Percentiles rank a stretch among this genome's conserved stretches.
Conservation (phyloP, 2,888 invertebrate genomes). For the Baccha elongata region DNA sequence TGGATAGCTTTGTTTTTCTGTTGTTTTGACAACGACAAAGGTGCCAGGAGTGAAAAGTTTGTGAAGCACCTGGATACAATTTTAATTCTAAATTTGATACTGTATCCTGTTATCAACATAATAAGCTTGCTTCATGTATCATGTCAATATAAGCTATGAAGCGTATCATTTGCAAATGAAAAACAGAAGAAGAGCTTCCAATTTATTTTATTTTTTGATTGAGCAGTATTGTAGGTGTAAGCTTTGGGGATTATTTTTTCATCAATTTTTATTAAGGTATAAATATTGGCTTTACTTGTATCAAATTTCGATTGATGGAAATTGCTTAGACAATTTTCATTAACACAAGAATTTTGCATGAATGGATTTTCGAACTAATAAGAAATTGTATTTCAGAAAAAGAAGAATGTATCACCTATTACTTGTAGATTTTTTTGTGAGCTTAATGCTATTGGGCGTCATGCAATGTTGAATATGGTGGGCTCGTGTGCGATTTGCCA, state of each 20-base stretch:
- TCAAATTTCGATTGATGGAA: conserved; percentile 3
- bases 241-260: conserved; percentile 6
- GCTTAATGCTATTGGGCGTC: too few species aligned
- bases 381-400: too few species aligned
- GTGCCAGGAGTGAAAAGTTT: conserved; percentile 29
- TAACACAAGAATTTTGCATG: too few species aligned
- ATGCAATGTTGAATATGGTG: too few species aligned
- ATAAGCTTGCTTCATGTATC: conserved; percentile 34
- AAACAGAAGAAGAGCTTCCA: not conserved
- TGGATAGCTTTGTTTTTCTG: not conserved
- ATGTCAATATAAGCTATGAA: conserved; percentile 10
- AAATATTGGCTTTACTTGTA: conserved; percentile 6
- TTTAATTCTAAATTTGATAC: conserved; percentile 65
- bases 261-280: not conserved
- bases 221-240: conserved; percentile 6
- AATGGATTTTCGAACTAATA: too few species aligned
- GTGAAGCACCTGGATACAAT: conserved; percentile 62
- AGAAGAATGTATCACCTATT: too few species aligned
- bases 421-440: too few species aligned
- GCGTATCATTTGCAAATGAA: conserved; percentile 23
- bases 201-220: not conserved
- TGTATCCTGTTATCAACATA: conserved; percentile 42
- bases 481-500: too few species aligned
- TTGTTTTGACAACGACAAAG: not conserved
- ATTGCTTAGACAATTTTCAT: too few species aligned